Base-by-base conservation (phyloP, 2,113 vertebrate genomes). In the Odontesthes bonariensis region DNA sequence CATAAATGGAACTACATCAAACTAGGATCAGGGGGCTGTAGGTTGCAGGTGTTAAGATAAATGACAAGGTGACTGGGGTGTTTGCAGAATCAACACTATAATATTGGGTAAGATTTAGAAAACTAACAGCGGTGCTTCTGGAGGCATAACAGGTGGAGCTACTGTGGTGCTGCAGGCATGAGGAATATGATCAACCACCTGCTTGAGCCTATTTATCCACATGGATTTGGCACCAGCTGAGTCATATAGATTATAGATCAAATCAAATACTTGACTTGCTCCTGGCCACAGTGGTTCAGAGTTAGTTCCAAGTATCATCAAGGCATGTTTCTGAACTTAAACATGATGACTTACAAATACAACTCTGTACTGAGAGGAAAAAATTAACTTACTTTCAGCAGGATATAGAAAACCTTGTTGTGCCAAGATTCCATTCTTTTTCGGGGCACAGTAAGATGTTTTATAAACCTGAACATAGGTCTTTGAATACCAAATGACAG, bases 191-290 rank as follows among this genome's bases (percentile, higher is more conserved):
- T 49, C 8, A 65, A 40, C 23, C 49, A 69, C 31, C 38, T 56
- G 42, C 73, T 35, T 65, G 14, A 63, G 53, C 73, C 40, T 2
- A 20, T 75, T 23, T 65, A 56, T 61, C 51, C 58, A 73, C 32
- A 61, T 59, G 60, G 71, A 81, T 78, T 78, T n/a, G 47, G 58
- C 61, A 40, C 35, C 14, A 42, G 35, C 62, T 72, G 58, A 83
- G 61, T 71, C 47, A 38, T 35, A 52, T 46, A 54, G 78, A 73
- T 79, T 70, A 63, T 49, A 55, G 51, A 76, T 69, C 35, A 70
- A 73, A 81, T 68, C 67, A 73, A 81, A 62, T 62, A 52, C 60
- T 35, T 44, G 23, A 40, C 63, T 27, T 77, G 72, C 58, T 69
- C 72, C 14, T 44, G 59, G 69, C 47, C 23, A 69, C 51, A 22